Percentiles rank a stretch among this genome's conserved stretches.
phyloP scores from a whole-genome alignment of 2,888 invertebrate genomes.

The Eupithecia subumbrata region DNA sequence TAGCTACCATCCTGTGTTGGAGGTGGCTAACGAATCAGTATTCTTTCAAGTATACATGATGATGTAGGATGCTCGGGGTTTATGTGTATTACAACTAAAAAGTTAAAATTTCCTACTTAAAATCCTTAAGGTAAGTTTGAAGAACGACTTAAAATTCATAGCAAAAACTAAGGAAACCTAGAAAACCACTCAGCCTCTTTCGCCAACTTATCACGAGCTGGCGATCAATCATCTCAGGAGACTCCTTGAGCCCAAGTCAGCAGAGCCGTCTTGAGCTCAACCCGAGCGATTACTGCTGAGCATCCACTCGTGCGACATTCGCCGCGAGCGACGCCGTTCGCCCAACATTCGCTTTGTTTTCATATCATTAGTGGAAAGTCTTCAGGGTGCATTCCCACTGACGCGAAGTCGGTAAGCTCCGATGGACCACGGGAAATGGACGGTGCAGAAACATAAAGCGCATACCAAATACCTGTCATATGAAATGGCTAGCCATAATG shows the following conservation, averaged over 20 bases:
- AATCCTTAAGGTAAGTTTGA: not conserved
- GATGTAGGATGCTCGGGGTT: too few relatives aligned
- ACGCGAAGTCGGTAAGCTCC: not conserved
- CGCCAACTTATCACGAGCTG: slow-evolving; percentile 14
- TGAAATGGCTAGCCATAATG: not conserved
- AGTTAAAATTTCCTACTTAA: not conserved
- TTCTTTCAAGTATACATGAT: not conserved
- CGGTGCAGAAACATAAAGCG: too few relatives aligned
- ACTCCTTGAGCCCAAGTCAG: not conserved
- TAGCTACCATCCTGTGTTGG: not conserved
- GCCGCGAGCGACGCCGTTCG: not conserved
- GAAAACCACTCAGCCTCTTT: not conserved
- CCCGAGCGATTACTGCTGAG: slow-evolving; percentile 42
- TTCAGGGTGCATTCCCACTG: not conserved
- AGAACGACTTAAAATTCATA: not conserved
- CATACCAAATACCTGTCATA: not conserved
- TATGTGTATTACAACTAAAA: not conserved
- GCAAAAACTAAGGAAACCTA: slow-evolving; percentile 1
- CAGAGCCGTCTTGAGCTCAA: slow-evolving; percentile 38
- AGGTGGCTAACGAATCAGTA: not conserved
- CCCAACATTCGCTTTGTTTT: slow-evolving; percentile 72
- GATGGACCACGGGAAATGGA: too few relatives aligned
- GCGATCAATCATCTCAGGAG: slow-evolving; percentile 15
- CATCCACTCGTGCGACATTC: slow-evolving; percentile 33
- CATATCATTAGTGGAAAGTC: slow-evolving; percentile 80